Conservation (phyloP, 2,113 vertebrate genomes). For the Urocitellus parryii region DNA sequence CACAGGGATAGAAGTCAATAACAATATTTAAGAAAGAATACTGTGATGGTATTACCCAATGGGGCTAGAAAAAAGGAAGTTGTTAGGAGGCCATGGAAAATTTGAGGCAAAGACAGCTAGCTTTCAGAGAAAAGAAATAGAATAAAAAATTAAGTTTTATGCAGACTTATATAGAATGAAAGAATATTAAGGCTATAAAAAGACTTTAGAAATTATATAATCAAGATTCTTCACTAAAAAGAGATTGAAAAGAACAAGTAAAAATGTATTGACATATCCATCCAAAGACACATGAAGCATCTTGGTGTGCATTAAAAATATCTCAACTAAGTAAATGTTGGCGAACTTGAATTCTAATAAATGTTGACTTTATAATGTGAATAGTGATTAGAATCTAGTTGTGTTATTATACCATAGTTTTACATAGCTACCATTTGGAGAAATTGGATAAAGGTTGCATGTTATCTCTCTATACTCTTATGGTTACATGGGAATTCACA, state of each 20-base stretch:
- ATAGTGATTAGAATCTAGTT: not conserved
- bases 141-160: not conserved
- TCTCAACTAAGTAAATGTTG: not conserved
- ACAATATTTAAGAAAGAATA: constrained; percentile 3
- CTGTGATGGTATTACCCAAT: not conserved
- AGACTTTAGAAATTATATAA: not conserved
- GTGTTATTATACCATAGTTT: not conserved
- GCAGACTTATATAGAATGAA: not conserved
- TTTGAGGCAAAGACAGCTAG: not conserved
- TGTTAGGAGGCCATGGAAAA: not conserved
- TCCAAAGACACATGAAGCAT: not conserved
- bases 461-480: not conserved
- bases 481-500: not conserved
- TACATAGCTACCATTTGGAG: not conserved
- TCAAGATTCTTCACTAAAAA: not conserved
- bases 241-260: too few relatives aligned
- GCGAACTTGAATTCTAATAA: not conserved
- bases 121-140: not conserved
- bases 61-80: not conserved
- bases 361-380: not conserved
- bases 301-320: not conserved
- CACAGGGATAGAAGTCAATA: not conserved
- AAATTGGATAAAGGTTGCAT: not conserved
- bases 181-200: not conserved
- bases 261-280: not conserved